A percentile compares a stretch with the other conserved stretches of the same genome.
Conservation (phyloP, 1,140 invertebrate species). For the Elysia chlorotica region DNA sequence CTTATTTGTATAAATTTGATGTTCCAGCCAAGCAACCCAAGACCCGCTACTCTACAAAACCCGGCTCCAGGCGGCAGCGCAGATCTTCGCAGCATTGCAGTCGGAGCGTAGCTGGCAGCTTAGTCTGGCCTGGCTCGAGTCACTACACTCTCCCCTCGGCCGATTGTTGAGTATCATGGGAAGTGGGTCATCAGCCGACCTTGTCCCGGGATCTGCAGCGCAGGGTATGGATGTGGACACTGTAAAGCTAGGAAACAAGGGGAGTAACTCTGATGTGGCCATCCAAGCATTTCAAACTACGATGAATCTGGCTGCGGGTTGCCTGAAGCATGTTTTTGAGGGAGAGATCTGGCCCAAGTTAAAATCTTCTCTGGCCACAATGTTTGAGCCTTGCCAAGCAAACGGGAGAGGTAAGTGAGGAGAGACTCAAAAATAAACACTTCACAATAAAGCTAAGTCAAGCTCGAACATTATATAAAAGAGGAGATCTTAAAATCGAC, state of each 20-base stretch:
- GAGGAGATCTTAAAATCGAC: too few relatives aligned
- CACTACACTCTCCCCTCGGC: background rate
- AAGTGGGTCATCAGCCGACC: background rate
- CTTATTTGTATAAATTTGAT: background rate
- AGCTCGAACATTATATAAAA: too few relatives aligned
- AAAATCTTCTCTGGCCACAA: background rate
- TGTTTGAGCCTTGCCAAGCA: background rate
- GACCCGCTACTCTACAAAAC: background rate
- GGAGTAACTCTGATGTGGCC: background rate
- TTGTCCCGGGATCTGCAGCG: background rate
- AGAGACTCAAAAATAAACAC: background rate
- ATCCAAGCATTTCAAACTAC: background rate
- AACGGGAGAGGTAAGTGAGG: background rate
- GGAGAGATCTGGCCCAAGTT: background rate
- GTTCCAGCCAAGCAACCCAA: background rate
- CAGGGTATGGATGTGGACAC: background rate
- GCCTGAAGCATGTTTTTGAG: background rate
- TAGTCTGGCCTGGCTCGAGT: conserved; percentile 18
- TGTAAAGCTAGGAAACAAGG: background rate
- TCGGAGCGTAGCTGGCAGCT: conserved; percentile 20
- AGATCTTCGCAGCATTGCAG: conserved; percentile 18
- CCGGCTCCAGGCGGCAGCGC: background rate
- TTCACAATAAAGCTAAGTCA: too few relatives aligned
- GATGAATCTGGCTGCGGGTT: too few relatives aligned
- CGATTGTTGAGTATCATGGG: background rate